A percentile compares a stretch with the other conserved stretches of the same genome.
Evolutionary conservation across 2,113 vertebrate species (phyloP).

Genomic region (Triplophysa tibetana): DNA sequence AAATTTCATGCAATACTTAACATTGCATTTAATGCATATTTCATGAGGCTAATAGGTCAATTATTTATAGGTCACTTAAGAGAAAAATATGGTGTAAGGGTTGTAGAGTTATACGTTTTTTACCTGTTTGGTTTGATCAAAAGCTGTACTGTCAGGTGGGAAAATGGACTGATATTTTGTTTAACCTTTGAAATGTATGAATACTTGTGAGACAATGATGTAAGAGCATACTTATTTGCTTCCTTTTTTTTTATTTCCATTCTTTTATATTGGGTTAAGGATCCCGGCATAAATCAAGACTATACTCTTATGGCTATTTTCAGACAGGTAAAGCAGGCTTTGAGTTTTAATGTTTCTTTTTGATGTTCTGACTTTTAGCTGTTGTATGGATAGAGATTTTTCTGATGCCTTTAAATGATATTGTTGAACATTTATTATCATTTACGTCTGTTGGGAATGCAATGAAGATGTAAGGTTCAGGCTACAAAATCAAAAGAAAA

Average conservation of each 20-base stretch:
- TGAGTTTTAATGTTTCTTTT: slow-evolving; percentile 4
- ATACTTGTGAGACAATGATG: slow-evolving; percentile 12
- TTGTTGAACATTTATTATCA: slow-evolving; percentile 43
- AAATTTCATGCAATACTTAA: not conserved
- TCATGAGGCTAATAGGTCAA: not conserved
- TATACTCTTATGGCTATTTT: not conserved
- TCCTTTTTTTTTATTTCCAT: not conserved
- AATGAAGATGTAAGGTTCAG: slow-evolving; percentile 5
- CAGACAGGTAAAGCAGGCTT: not conserved
- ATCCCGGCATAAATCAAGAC: not conserved
- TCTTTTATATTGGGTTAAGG: not conserved
- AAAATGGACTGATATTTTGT: not conserved
- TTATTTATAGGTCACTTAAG: slow-evolving; percentile 16
- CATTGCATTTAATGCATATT: slow-evolving; percentile 6
- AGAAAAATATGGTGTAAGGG: not conserved
- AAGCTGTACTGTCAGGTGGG: not conserved
- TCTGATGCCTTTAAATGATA: slow-evolving; percentile 40
- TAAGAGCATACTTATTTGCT: not conserved
- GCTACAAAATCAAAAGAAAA: slow-evolving; percentile 43
- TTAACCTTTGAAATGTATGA: not conserved
- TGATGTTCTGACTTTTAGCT: not conserved
- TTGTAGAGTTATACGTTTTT: not conserved
- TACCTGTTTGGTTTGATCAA: too few relatives aligned
- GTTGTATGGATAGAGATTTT: slow-evolving; percentile 28
- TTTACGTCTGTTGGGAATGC: slow-evolving; percentile 7